Evolutionary conservation across 2,888 invertebrate genomes (phyloP).

Genomic region (Coronaproctus castanopsis): DNA sequence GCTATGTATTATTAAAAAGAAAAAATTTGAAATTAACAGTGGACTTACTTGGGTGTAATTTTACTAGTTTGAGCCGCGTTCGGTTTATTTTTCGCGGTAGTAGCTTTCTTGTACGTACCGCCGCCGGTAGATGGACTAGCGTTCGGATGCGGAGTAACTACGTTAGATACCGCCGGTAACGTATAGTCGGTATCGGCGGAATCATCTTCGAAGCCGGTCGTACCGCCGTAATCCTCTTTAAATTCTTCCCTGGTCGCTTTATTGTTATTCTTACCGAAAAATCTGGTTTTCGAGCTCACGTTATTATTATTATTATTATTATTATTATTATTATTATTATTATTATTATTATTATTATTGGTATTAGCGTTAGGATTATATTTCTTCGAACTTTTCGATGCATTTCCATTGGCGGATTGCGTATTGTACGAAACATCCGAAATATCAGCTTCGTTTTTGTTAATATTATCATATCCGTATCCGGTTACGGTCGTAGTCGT

Average conservation of each 20-base stretch:
- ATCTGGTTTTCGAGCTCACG: neutral
- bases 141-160: conserved; percentile 9
- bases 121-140: conserved; percentile 9
- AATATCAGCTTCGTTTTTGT: conserved; percentile 20
- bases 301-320: neutral
- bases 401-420: conserved; percentile 25
- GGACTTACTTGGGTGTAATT: neutral
- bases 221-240: conserved; percentile 24
- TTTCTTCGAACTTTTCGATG: conserved; percentile 30
- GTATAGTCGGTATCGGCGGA: conserved; percentile 17
- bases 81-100: conserved; percentile 23
- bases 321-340: neutral
- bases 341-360: no score
- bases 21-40: no score
- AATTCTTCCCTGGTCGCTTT: conserved; percentile 21
- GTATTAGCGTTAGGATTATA: conserved; percentile 21
- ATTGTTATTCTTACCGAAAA: conserved; percentile 19
- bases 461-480: conserved; percentile 33
- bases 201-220: conserved; percentile 18
- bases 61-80: conserved; percentile 22
- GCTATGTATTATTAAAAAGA: no score
- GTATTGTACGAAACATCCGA: conserved; percentile 26
- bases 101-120: conserved; percentile 15
- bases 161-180: conserved; percentile 1
- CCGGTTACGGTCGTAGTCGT: conserved; percentile 38